Conservation (phyloP, 1,140 invertebrate species). For the Drosophila nasuta region DNA sequence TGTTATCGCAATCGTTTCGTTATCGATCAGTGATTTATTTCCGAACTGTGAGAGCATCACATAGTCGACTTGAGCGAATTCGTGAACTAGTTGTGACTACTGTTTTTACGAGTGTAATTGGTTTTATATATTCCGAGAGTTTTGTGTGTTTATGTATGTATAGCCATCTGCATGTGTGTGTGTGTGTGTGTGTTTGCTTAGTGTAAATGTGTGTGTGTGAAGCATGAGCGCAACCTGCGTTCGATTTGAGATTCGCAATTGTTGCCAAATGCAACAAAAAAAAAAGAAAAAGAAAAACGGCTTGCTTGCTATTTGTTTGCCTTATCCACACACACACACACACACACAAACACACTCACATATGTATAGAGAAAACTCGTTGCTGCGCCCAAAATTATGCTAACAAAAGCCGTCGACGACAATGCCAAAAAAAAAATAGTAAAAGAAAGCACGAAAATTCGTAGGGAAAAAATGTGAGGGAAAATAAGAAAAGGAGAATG, state of each 20-base stretch:
- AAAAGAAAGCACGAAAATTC: conserved; percentile 5
- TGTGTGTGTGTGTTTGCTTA: conserved; percentile 21
- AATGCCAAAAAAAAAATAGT: conserved; percentile 38
- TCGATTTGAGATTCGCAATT: conserved; percentile 71
- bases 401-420: conserved; percentile 71
- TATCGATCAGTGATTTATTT: not conserved
- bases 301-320: conserved; percentile 48
- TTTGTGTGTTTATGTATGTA: not conserved
- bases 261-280: conserved; percentile 49
- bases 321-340: conserved; percentile 34
- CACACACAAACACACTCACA: conserved; percentile 10
- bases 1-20: too few species aligned
- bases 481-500: conserved; percentile 2
- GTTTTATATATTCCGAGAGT: conserved; percentile 59
- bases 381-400: conserved; percentile 69
- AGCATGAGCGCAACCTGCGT: conserved; percentile 61
- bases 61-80: not conserved
- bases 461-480: not conserved
- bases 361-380: conserved; percentile 26
- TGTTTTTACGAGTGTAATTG: conserved; percentile 69
- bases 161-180: conserved; percentile 16
- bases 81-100: conserved; percentile 12
- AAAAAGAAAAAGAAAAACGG: conserved; percentile 24
- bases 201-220: conserved; percentile 19
- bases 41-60: not conserved